Evolutionary conservation across 2,888 invertebrate genomes (phyloP), one percentile per base, ranked within the genome.

Genomic region (Drepanosiphum platanoidis): DNA sequence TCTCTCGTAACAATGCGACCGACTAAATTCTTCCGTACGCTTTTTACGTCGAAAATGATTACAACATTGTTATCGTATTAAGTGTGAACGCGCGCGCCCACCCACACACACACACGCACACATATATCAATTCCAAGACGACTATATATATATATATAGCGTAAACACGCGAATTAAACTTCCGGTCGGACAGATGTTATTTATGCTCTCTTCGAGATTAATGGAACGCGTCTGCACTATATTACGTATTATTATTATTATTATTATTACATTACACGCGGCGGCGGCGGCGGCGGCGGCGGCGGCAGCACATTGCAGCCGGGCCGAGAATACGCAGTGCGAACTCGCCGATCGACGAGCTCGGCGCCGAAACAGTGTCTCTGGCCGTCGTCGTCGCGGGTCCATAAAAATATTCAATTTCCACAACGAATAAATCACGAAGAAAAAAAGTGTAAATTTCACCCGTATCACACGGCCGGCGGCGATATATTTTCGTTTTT

Each of bases 121-220:
- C 39, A 64, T 82, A 61, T 83, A 83, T 64, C 74, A 74, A 64
- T 46, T 66, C 66, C 22, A 75, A 46, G 74, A 83, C 83, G 46
- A 58, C 66, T 80, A 15, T 68, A 22, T 30, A 15, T 18, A 2
- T 66, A 13, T 42, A 42, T 61, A 61, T 61, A n/a, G n/a, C 4
- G 39, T 74, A 52, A n/a, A n/a, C 15, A 64, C 22, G 18, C 34
- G 83, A 77, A 84, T 77, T 84, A 84, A 77, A 84, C 84, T 84
- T 84, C 84, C 84, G 52, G 52, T 15, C 39, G 68, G 39, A 30
- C 2, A 77, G 46, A 68, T 11, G 77, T 84, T 77, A 77, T 84
- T 84, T 77, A 77, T 77, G 34, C 52, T 68, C 58, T 70, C 61
- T 77, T 68, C 52, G 13, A 77, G 84, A 84, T 84, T 77, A 84